Conservation (phyloP, 2,888 invertebrate genomes). For the Ophion slaviceki region DNA sequence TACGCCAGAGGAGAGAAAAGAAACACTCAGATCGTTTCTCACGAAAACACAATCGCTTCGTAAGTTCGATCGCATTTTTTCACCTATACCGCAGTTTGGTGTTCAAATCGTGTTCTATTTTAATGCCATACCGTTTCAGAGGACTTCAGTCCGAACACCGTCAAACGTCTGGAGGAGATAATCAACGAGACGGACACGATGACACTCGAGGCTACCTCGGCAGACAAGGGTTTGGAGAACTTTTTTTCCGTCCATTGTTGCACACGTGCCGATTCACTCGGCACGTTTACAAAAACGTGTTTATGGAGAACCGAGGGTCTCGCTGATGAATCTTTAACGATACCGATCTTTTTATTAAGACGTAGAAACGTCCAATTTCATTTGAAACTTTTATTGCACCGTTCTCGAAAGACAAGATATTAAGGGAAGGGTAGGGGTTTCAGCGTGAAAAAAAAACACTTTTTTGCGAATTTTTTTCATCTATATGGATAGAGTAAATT, state of each 20-base stretch:
- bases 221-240: conserved; percentile 76
- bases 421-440: too few species aligned
- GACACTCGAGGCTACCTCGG: conserved; percentile 70
- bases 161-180: conserved; percentile 71
- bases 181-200: conserved; percentile 76
- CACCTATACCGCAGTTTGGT: background rate
- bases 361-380: too few species aligned
- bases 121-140: conserved; percentile 69
- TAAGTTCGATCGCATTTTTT: conserved; percentile 63
- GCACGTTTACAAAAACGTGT: background rate
- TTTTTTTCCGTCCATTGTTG: background rate
- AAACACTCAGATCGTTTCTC: conserved; percentile 69
- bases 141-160: conserved; percentile 67
- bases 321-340: too few species aligned
- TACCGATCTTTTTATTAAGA: too few species aligned
- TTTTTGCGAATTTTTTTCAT: too few species aligned
- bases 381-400: too few species aligned
- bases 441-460: too few species aligned
- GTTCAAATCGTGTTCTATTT: too few species aligned
- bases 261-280: background rate
- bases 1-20: conserved; percentile 73
- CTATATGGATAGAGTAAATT: too few species aligned
- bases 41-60: conserved; percentile 70
- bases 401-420: too few species aligned
- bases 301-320: background rate